phyloP scores from a whole-genome alignment of 2,888 invertebrate genomes.

The Pocota personata region DNA sequence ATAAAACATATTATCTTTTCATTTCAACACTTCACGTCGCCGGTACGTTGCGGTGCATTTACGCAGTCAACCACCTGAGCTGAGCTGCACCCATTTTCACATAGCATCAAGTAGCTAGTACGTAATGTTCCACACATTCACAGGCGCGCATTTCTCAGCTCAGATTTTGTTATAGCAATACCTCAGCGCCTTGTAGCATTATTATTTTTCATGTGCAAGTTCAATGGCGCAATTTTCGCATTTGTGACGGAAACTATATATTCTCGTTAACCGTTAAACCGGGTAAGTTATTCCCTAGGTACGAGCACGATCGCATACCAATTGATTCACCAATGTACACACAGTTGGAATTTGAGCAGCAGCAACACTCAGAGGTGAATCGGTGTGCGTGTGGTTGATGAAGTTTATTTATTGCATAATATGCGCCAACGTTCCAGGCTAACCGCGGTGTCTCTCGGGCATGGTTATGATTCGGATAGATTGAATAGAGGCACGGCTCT shows the following conservation, averaged over 20 bases:
- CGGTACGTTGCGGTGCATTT: background rate
- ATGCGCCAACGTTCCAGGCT: slow-evolving; percentile 39
- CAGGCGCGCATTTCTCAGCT: background rate
- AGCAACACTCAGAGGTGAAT: background rate
- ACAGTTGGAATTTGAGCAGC: slow-evolving; percentile 6
- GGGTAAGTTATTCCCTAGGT: slow-evolving; percentile 48
- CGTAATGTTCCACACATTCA: background rate
- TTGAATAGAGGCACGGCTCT: slow-evolving; percentile 60
- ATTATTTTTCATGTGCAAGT: slow-evolving; percentile 65
- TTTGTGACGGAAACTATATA: slow-evolving; percentile 60
- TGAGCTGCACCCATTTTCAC: slow-evolving; percentile 37
- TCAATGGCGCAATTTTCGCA: slow-evolving; percentile 68
- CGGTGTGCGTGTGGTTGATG: slow-evolving; percentile 3
- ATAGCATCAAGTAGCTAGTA: background rate
- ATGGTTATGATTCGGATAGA: slow-evolving; percentile 5
- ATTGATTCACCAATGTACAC: slow-evolving; percentile 26
- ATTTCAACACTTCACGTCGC: slow-evolving; percentile 53
- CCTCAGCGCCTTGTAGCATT: slow-evolving; percentile 28
- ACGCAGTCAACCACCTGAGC: slow-evolving; percentile 38
- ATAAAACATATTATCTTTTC: slow-evolving; percentile 29
- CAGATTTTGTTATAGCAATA: slow-evolving; percentile 16
- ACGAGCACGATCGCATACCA: slow-evolving; percentile 41
- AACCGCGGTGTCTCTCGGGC: slow-evolving; percentile 4
- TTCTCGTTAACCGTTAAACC: slow-evolving; percentile 68
- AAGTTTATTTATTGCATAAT: slow-evolving; percentile 49